Evolutionary conservation across 2,888 invertebrate genomes (phyloP).

Genomic region (Alitta virens): DNA sequence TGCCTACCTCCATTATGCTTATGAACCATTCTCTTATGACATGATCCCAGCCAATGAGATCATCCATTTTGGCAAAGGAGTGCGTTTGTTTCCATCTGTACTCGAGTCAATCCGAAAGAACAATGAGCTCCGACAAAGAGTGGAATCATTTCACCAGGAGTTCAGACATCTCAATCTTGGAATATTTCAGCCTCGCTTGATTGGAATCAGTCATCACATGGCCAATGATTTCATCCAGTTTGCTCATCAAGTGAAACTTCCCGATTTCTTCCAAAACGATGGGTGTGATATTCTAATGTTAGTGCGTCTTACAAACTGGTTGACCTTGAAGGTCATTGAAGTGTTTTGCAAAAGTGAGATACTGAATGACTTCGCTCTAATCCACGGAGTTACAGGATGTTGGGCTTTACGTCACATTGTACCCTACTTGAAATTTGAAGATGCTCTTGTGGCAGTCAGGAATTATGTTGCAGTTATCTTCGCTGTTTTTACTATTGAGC

Average conservation of each 20-base stretch:
- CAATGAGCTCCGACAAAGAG: neutral
- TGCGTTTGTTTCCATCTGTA: neutral
- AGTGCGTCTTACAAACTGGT: neutral
- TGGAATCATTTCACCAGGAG: neutral
- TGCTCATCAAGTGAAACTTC: too few species aligned
- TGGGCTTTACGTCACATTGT: neutral
- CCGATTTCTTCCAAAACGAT: too few species aligned
- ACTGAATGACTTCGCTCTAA: neutral
- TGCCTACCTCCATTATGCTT: constrained; percentile 4
- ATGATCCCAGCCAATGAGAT: neutral
- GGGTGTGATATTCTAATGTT: neutral
- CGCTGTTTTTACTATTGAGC: neutral
- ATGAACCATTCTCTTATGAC: neutral
- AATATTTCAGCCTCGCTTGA: too few species aligned
- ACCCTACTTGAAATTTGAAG: neutral
- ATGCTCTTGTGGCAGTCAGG: neutral
- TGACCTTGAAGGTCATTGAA: neutral
- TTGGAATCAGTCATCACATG: too few species aligned
- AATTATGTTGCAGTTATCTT: neutral
- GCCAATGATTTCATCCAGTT: too few species aligned
- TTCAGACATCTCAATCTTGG: too few species aligned
- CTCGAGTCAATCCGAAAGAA: neutral
- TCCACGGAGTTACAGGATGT: neutral
- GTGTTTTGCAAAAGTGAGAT: neutral
- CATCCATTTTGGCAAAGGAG: neutral